Evolutionary conservation across 2,113 vertebrate species (phyloP), one percentile per base, ranked within the genome.

Genomic region (Peromyscus leucopus): DNA sequence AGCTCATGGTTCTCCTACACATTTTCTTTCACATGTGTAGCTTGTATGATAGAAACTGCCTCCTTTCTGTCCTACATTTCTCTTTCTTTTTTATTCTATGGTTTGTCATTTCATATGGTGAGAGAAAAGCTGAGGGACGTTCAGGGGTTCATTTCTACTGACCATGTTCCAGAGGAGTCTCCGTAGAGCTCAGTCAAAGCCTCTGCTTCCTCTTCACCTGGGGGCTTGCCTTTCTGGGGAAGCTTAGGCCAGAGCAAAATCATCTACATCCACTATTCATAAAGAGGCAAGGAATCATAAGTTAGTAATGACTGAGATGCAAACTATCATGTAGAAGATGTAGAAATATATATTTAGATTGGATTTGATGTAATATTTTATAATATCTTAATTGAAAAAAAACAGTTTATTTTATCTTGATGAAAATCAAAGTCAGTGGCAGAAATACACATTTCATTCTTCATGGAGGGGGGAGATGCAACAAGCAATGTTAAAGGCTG

Each of bases 311-410:
- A 75, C 59, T 72, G n/a, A 85, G 55, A 85, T 85, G 91, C 3
- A 92, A 82, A 84, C 76, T 61, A 26, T 16, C 19, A 93, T 84
- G 83, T 67, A 90, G 90, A 92, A 12, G 61, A 91, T 79, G 39
- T 5, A 95, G 71, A 72, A 72, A 85, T 78, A 15, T 96, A 42
- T 9, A 94, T 80, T 76, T 86, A 65, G 12, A 6, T 61, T 42
- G 55, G 39, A 6, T 96, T 90, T 28, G n/a, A 84, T 63, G 39
- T 74, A 74, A 72, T 3, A 6, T 79, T 91, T 79, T 90, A 69
- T 55, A 80, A 55, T 26, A 91, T 67, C 10, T 76, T 89, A 67
- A 91, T 36, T 28, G 28, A 89, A 93, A 96, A 91, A 5, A 85
- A 83, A 83, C 33, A 11, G 33, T 61, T 82, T 71, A 7, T 36